Base-by-base conservation (phyloP, 1,140 invertebrate species). In the Watersipora subatra region DNA sequence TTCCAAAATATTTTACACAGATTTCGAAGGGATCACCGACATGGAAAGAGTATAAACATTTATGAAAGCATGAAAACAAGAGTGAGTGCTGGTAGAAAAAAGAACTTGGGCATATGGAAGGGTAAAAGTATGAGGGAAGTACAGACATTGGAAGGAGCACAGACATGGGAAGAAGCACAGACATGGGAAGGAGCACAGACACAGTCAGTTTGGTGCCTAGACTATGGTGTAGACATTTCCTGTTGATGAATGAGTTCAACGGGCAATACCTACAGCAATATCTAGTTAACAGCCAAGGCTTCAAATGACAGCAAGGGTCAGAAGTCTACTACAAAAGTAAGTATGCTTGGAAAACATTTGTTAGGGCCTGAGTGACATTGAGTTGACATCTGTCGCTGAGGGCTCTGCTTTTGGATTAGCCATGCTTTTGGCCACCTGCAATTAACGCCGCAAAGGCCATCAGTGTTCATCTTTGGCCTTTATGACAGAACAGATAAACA, bases 201-300 rank as follows among this genome's bases (percentile, higher is more conserved):
- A 55, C n/a, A 55, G 46, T 15, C 15, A 15, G 15, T n/a, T 55
- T 15, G 46, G 15, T 55, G 46, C n/a, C 46, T 55, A n/a, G n/a
- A 15, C n/a, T 15, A n/a, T 55, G n/a, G 56, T 58, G 62, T 61
- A 3, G 70, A 68, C 67, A 69, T 69, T 72, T 72, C 71, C 71
- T 69, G 69, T 67, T 71, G 68, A 72, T 72, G 71, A 69, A 69
- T 69, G 69, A 69, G 71, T 69, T 64, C 69, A 61, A 30, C 20
- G 30, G 17, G 28, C 12, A 61, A 61, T 64, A 68, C 71, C 67
- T 72, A 68, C 65, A 65, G 66, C 67, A 69, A 65, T 71, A 58
- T 68, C 69, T 67, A 65, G 61, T 19, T 24, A 28, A 25, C 58
- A 12, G 29, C 22, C 7, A 28, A 28, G 12, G 12, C 26, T 28